Evolutionary conservation across 2,888 invertebrate genomes (phyloP), one percentile per base, ranked within the genome.

Genomic region (Leucophora obtusa): DNA sequence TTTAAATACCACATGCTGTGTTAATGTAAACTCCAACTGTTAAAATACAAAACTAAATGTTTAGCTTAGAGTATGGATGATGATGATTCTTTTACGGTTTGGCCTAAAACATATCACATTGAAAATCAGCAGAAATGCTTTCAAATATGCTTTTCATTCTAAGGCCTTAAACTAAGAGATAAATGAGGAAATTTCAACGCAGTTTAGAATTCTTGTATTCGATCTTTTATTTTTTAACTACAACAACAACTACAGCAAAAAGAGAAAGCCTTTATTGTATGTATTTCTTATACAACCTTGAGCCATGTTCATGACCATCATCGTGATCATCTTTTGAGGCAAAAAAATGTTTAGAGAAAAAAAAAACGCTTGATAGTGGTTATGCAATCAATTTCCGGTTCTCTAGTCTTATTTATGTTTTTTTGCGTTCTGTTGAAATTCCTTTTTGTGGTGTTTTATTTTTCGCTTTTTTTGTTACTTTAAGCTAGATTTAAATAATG

Each of bases 351-450:
- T n/a, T n/a, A n/a, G n/a, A n/a, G n/a, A n/a, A n/a, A 47, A n/a
- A 5, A 8, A 38, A 21, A 33, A 28, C 53, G 14, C n/a, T 28
- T 28, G 28, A 4, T 38, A 54, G 17, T 7, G 18, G 21, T 54
- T 77, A 77, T 77, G 77, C 77, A 71, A 77, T 77, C 77, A 77
- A 77, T 77, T 77, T 77, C 77, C 77, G 71, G 77, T 77, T 77
- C 59, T 47, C 14, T 5, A n/a, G n/a, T 47, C 5, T 47, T n/a
- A n/a, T 38, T 54, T 53, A 47, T n/a, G 38, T 14, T 38, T 38
- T 38, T n/a, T 7, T 47, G 43, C 43, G 43, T 47, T 47, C 6
- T 47, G 0, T 47, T 47, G n/a, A 47, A 47, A 47, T 47, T 47
- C 43, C n/a, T 47, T n/a, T 47, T 47, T 43, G 6, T 43, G 6